Percentiles rank a stretch among this genome's conserved stretches.
Conservation (phyloP, 2,888 invertebrate species). For the Dicyrtoma fusca region DNA sequence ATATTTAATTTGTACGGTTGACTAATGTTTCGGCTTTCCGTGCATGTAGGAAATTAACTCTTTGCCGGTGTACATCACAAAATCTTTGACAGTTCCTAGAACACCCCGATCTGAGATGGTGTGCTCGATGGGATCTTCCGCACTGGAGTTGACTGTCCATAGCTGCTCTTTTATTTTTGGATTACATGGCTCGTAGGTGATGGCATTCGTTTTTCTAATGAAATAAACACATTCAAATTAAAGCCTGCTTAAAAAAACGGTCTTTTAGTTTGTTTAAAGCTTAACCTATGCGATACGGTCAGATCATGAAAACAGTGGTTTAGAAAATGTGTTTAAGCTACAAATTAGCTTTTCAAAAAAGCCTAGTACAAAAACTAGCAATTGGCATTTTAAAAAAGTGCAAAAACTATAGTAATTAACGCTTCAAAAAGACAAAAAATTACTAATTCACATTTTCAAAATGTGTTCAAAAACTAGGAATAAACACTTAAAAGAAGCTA, state of each 20-base stretch:
- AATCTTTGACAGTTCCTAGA: slow-evolving; percentile 29
- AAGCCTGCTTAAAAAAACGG: not conserved
- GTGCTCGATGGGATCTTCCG: slow-evolving; percentile 24
- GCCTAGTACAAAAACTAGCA: too few species aligned
- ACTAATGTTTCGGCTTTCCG: not conserved
- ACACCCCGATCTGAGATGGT: slow-evolving; percentile 9
- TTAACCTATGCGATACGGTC: not conserved
- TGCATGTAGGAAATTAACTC: not conserved
- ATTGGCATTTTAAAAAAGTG: too few species aligned
- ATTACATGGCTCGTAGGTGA: slow-evolving; percentile 32
- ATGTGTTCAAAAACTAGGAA: too few species aligned
- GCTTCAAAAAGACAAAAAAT: too few species aligned
- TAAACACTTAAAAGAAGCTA: too few species aligned
- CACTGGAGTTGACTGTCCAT: slow-evolving; percentile 19
- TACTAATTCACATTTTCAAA: too few species aligned
- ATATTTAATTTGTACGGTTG: too few species aligned
- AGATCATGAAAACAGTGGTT: too few species aligned
- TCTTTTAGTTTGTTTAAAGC: not conserved
- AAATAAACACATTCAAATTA: not conserved
- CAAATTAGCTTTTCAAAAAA: too few species aligned
- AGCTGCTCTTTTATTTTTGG: slow-evolving; percentile 26
- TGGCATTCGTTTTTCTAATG: slow-evolving; percentile 22
- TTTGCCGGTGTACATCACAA: slow-evolving; percentile 18
- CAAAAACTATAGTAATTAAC: too few species aligned
- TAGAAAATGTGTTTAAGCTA: too few species aligned